Evolutionary conservation across 2,113 vertebrate species (phyloP).

Genomic region (Lepus timidus): DNA sequence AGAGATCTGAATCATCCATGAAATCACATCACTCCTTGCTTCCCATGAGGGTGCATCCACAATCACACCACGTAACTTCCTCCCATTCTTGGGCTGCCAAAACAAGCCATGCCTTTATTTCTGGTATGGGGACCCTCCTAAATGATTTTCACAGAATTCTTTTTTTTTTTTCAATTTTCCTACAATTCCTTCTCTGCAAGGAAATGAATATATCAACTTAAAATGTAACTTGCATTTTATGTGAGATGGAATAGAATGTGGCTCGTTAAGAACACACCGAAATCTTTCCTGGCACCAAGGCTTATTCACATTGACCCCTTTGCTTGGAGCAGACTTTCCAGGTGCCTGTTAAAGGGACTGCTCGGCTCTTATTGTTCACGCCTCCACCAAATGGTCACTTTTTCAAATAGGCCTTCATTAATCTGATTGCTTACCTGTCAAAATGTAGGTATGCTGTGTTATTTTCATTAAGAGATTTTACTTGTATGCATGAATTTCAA

Average conservation of each 20-base stretch:
- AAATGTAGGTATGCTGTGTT: not conserved
- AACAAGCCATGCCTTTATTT: not conserved
- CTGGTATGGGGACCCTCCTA: not conserved
- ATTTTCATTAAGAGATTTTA: not conserved
- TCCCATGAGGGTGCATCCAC: not conserved
- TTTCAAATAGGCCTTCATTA: not conserved
- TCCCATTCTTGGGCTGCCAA: not conserved
- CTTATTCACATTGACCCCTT: not conserved
- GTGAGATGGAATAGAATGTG: not conserved
- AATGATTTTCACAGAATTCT: too few relatives aligned
- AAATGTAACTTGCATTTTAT: not conserved
- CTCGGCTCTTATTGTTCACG: not conserved
- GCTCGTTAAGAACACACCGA: not conserved
- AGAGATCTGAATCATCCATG: not conserved
- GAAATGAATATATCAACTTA: not conserved
- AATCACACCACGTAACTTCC: not conserved
- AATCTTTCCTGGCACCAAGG: not conserved
- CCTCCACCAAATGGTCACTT: not conserved
- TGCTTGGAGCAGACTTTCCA: too few relatives aligned
- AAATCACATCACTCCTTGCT: not conserved
- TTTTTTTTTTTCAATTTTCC: not conserved
- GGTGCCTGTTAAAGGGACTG: not conserved
- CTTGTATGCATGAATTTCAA: too few relatives aligned
- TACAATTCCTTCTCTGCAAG: not conserved
- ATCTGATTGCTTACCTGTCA: not conserved